A percentile compares a stretch with the other conserved stretches of the same genome.
phyloP scores from a whole-genome alignment of 2,888 invertebrate species.

The Drosophila siamana region DNA sequence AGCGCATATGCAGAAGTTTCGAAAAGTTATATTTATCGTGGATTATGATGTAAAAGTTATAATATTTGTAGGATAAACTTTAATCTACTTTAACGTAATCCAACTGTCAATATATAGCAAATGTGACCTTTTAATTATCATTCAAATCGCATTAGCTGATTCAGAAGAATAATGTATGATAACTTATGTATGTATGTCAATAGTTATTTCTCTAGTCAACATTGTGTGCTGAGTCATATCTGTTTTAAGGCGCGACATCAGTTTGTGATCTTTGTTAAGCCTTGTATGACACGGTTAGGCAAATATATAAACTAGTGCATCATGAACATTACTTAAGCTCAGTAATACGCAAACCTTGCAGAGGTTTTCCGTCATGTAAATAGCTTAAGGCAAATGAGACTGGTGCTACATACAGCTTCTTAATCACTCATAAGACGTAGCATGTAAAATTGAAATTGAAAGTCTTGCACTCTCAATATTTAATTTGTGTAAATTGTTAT shows the following conservation, averaged over 20 bases:
- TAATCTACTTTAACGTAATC: too few species aligned
- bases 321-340: neutral
- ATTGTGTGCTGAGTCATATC: too few species aligned
- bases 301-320: neutral
- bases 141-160: too few species aligned
- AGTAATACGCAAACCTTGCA: neutral
- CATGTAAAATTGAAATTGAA: constrained; percentile 14
- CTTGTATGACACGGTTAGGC: neutral
- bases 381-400: neutral
- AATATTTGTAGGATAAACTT: too few species aligned
- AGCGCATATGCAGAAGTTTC: neutral
- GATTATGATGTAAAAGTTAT: neutral
- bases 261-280: neutral
- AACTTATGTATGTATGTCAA: too few species aligned
- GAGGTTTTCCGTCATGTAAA: neutral
- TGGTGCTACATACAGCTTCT: neutral
- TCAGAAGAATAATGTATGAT: too few species aligned
- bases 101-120: too few species aligned
- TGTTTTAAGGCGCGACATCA: too few species aligned
- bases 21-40: neutral
- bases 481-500: constrained; percentile 9
- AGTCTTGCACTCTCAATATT: neutral
- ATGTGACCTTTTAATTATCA: too few species aligned
- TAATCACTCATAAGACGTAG: neutral
- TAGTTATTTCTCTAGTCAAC: too few species aligned